Evolutionary conservation across 2,113 vertebrate species (phyloP).

Genomic region (Pomatostomus ruficeps): DNA sequence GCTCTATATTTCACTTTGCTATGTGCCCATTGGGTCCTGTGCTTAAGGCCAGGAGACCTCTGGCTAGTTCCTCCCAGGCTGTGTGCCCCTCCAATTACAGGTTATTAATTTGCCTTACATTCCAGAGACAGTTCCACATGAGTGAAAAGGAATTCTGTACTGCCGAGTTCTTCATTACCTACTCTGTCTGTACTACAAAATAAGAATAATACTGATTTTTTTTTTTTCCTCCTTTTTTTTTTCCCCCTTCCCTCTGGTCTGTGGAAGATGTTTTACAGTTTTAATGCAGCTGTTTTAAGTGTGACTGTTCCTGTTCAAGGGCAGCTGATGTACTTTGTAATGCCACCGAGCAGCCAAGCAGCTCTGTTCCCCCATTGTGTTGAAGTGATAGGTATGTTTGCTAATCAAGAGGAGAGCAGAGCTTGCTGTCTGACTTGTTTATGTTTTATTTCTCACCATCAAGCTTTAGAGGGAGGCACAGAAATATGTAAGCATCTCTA

Average conservation of each 20-base stretch:
- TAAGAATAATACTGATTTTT: slow-evolving; percentile 21
- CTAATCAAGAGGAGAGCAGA: slow-evolving; percentile 64
- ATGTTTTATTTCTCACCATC: slow-evolving; percentile 60
- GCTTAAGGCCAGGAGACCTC: slow-evolving; percentile 42
- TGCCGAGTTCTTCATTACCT: slow-evolving; percentile 33
- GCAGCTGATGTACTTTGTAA: slow-evolving; percentile 59
- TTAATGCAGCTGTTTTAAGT: slow-evolving; percentile 45
- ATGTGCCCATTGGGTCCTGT: background rate
- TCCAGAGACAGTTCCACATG: slow-evolving; percentile 47
- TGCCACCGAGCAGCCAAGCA: slow-evolving; percentile 29
- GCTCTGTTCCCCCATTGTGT: slow-evolving; percentile 51
- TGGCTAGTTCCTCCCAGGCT: background rate
- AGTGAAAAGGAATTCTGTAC: background rate
- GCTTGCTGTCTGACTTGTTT: slow-evolving; percentile 63
- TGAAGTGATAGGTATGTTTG: slow-evolving; percentile 62
- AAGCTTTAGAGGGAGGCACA: slow-evolving; percentile 47
- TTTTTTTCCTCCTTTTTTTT: background rate
- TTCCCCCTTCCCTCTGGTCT: background rate
- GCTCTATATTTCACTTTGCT: slow-evolving; percentile 38
- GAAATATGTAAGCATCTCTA: slow-evolving; percentile 38
- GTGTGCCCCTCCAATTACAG: slow-evolving; percentile 42
- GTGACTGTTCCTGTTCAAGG: slow-evolving; percentile 42
- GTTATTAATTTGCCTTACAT: slow-evolving; percentile 51
- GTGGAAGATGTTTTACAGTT: slow-evolving; percentile 48
- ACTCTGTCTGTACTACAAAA: slow-evolving; percentile 19